A percentile compares a stretch with the other conserved stretches of the same genome.
Conservation (phyloP, 2,888 invertebrate genomes). For the Drosophila tanythrix region DNA sequence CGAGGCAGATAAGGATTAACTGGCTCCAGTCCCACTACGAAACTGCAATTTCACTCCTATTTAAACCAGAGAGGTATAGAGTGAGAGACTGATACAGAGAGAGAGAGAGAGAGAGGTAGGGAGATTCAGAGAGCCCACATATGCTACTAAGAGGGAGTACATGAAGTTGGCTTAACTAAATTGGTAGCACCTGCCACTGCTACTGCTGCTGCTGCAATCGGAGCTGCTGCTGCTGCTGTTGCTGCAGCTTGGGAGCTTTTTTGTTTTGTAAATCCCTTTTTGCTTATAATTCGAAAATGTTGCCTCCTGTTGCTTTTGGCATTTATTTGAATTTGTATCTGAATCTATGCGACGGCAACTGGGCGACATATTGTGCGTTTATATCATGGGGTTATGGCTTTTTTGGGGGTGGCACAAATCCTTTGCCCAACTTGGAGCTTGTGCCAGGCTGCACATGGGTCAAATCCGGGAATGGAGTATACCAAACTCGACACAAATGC, state of each 20-base stretch:
- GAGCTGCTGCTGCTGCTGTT: constrained; percentile 3
- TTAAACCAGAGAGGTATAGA: not conserved
- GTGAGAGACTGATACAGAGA: not conserved
- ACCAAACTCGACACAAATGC: constrained; percentile 24
- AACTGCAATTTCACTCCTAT: constrained; percentile 34
- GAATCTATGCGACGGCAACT: constrained; percentile 47
- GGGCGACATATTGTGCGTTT: constrained; percentile 58
- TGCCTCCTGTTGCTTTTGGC: constrained; percentile 80
- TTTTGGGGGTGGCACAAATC: constrained; percentile 60
- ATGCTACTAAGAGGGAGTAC: constrained; percentile 34
- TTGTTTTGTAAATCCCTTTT: constrained; percentile 71
- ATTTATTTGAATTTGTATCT: constrained; percentile 77
- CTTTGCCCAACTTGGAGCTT: constrained; percentile 74
- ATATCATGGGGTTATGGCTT: constrained; percentile 51
- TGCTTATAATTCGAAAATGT: constrained; percentile 79
- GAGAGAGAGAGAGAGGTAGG: not conserved
- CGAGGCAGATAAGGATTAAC: constrained; percentile 62
- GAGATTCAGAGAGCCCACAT: constrained; percentile 15
- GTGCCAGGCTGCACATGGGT: constrained; percentile 65
- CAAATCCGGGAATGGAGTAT: constrained; percentile 47
- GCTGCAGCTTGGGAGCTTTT: constrained; percentile 20
- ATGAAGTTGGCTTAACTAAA: constrained; percentile 74
- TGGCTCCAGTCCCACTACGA: constrained; percentile 28
- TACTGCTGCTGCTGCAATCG: constrained; percentile 18
- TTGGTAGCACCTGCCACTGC: constrained; percentile 66